Conservation (phyloP, 2,888 invertebrate genomes). For the Ennomos fuscantarius region DNA sequence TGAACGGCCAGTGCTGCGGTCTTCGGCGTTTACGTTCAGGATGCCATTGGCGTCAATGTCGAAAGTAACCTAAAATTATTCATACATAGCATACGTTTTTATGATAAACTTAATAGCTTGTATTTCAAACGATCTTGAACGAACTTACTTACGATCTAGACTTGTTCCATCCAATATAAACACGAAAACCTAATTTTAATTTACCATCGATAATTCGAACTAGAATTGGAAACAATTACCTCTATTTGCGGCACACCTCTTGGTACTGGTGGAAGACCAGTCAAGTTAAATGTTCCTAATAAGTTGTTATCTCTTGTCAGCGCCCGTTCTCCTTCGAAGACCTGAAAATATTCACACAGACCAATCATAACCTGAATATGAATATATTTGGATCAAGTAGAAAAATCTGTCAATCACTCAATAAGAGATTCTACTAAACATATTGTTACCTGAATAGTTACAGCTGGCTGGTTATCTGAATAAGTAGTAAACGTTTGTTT, state of each 20-base stretch:
- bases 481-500: constrained; percentile 95
- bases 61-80: constrained; percentile 88
- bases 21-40: constrained; percentile 91
- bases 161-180: too few species aligned
- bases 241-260: constrained; percentile 91
- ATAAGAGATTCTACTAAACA: too few species aligned
- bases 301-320: constrained; percentile 97
- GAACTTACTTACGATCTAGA: too few species aligned
- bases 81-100: not conserved
- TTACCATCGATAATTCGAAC: not conserved
- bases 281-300: constrained; percentile 91
- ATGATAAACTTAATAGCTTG: too few species aligned
- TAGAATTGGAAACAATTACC: constrained; percentile 49
- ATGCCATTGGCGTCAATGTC: constrained; percentile 97
- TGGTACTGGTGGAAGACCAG: constrained; percentile 94
- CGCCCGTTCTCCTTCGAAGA: constrained; percentile 94
- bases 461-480: constrained; percentile 95
- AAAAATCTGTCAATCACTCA: too few species aligned
- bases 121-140: too few species aligned
- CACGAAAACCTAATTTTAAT: too few species aligned
- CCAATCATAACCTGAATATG: too few species aligned
- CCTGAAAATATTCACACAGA: constrained; percentile 60
- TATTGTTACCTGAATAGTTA: constrained; percentile 89
- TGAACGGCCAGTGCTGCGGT: constrained; percentile 91
- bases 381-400: too few species aligned